Percentiles rank a stretch among this genome's conserved stretches.
Evolutionary conservation across 2,888 invertebrate genomes (phyloP).

Genomic region (Dyspetes luteomarginatus): DNA sequence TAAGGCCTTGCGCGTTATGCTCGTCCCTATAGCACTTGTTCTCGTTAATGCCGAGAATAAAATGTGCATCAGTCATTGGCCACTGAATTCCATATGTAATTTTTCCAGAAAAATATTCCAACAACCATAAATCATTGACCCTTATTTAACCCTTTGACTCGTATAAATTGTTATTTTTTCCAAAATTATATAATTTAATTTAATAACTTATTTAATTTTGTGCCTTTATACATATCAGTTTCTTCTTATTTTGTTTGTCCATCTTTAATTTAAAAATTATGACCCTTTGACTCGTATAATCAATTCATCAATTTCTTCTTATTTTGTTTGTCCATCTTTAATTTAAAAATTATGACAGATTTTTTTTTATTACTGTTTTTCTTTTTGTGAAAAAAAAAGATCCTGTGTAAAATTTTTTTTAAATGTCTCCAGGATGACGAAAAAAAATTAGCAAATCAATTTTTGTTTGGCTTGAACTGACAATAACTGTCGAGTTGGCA

Average conservation of each 20-base stretch:
- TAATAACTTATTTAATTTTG: no score
- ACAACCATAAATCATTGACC: neutral
- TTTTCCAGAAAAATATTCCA: neutral
- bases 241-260: no score
- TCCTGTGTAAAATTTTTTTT: neutral
- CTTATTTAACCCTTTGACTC: neutral
- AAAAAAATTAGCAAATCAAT: neutral
- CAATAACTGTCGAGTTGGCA: constrained; percentile 28
- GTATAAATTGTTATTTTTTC: no score
- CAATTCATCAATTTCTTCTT: no score
- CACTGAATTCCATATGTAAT: neutral
- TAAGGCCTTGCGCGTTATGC: constrained; percentile 27
- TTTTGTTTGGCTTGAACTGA: neutral
- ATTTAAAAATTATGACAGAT: neutral
- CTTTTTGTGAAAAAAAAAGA: neutral
- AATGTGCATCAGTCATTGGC: constrained; percentile 45
- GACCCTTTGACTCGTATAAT: no score
- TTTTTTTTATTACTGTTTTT: neutral
- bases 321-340: no score
- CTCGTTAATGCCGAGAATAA: constrained; percentile 5
- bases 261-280: no score
- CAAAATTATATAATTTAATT: no score
- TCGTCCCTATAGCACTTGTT: constrained; percentile 23
- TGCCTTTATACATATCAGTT: no score
- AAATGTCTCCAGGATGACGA: neutral